Percentiles rank a stretch among this genome's conserved stretches.
Evolutionary conservation across 2,113 vertebrate genomes (phyloP).

Genomic region (Phylloscopus trochilus): DNA sequence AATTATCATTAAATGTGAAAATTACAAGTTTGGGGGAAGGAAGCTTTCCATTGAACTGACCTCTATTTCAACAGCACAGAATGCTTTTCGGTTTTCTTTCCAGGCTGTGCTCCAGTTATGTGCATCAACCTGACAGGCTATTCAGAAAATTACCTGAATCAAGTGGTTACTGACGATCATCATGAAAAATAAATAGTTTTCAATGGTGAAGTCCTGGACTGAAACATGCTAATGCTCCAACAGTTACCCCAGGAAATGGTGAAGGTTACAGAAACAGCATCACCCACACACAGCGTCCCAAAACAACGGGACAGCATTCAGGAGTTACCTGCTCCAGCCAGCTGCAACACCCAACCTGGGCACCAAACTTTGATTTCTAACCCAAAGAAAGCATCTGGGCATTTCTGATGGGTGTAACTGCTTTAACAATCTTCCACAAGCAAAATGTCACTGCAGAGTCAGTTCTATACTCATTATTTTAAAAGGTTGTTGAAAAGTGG

Average conservation of each 20-base stretch:
- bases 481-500: accelerated
- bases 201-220: neutral
- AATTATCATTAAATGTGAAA: neutral
- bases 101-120: neutral
- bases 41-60: neutral
- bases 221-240: neutral
- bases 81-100: neutral
- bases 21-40: neutral
- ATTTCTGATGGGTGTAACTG: neutral
- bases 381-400: neutral
- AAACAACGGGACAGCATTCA: accelerated
- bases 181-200: neutral
- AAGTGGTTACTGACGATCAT: neutral
- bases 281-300: neutral
- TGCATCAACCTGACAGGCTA: neutral
- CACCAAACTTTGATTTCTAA: neutral
- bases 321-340: neutral
- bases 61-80: neutral
- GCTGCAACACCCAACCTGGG: neutral
- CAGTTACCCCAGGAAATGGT: accelerated
- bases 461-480: neutral
- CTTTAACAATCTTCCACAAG: neutral
- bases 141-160: neutral
- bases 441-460: neutral
- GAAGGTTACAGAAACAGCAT: neutral